Evolutionary conservation across 2,797 vertebrate genomes (phyloP), one percentile per base, ranked within the genome.

Genomic region (Platyrinchus mystaceus): DNA sequence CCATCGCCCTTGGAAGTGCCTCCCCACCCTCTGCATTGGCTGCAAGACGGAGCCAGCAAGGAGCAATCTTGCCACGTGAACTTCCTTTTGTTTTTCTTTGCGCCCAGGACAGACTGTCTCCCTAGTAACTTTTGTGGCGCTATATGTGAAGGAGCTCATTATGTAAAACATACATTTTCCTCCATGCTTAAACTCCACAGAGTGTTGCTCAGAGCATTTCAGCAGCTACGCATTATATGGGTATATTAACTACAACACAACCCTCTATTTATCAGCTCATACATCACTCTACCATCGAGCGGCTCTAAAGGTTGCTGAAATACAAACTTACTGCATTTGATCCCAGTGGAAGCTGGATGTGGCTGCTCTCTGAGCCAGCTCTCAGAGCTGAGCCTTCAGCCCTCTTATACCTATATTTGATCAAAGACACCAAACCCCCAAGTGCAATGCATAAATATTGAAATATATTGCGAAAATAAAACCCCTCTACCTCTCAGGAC

Each of bases 101-200:
- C 32, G 23, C 83, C 87, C 62, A 82, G 60, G 94, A 93, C 22
- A 14, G 69, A 41, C 85, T 9, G 87, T 96, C 94, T 94, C 95
- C 94, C 87, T 96, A 96, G 95, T 94, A 93, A 93, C 95, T 97
- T 96, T 94, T 96, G 95, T 94, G 90, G 75, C 81, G 11, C 41
- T 64, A 37, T 52, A 62, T 9, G 67, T 4, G 84, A 70, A 93
- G 93, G 64, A 92, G 87, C 91, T 94, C 58, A 80, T 96, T 96
- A 84, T 94, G 95, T 62, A 86, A 92, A 95, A 87, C 74, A 59
- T 58, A 89, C 78, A 46, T 80, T 90, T 63, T 36, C 60, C n/a
- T 75, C 52, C 52, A 66, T 30, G 34, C 55, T 84, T 89, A 70
- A 91, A 75, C 85, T 87, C 79, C 34, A 1, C 2, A 2, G 52